phyloP scores from a whole-genome alignment of 2,113 vertebrate genomes.

The Leptocoma aspasia region DNA sequence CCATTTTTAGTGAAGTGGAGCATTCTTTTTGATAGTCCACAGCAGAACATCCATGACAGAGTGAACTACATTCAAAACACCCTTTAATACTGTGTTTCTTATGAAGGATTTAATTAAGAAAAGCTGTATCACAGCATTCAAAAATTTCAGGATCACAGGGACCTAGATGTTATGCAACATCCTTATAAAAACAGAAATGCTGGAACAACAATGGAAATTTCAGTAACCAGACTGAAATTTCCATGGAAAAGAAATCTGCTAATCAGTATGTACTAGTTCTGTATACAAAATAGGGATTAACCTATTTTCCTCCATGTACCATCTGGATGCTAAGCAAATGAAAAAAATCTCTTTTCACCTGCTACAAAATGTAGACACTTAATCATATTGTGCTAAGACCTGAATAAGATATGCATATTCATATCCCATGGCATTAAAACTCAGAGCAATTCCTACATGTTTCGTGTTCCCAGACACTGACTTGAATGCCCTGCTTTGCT shows the following conservation, averaged over 20 bases:
- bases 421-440: neutral
- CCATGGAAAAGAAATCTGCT: constrained; percentile 3
- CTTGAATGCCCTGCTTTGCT: neutral
- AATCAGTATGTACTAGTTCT: neutral
- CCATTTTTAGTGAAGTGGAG: neutral
- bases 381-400: neutral
- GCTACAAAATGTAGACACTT: constrained; percentile 8
- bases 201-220: neutral
- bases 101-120: neutral
- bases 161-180: neutral
- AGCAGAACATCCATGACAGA: neutral
- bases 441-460: neutral
- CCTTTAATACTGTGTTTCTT: neutral
- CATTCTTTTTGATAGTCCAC: neutral
- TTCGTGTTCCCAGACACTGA: neutral
- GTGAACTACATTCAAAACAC: neutral
- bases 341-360: constrained; percentile 37
- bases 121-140: neutral
- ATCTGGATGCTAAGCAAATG: constrained; percentile 43
- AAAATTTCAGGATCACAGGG: neutral
- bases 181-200: neutral
- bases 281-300: constrained; percentile 53
- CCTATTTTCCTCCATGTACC: constrained; percentile 29
- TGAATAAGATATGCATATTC: neutral
- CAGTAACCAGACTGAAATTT: constrained; percentile 21